Percentiles rank a stretch among this genome's conserved stretches.
Conservation (phyloP, 1,140 invertebrate species). For the Drosophila willistoni region DNA sequence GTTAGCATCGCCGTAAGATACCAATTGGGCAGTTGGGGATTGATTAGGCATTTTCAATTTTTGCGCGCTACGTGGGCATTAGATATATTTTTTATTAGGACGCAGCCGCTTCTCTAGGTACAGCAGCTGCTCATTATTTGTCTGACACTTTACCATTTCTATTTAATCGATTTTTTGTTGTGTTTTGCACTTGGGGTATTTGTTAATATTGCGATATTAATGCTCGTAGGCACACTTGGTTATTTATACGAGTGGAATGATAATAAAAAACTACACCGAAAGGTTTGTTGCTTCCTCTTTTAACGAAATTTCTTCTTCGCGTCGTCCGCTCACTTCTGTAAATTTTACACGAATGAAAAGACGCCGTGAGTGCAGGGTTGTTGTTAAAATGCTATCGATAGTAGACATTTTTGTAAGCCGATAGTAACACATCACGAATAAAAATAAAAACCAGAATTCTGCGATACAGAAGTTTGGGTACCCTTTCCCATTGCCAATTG, state of each 20-base stretch:
- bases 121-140: slow-evolving; percentile 42
- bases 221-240: slow-evolving; percentile 50
- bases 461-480: background rate
- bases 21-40: background rate
- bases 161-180: slow-evolving; percentile 67
- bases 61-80: slow-evolving; percentile 55
- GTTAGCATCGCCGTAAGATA: background rate
- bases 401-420: background rate
- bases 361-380: slow-evolving; percentile 52
- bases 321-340: slow-evolving; percentile 59
- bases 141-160: slow-evolving; percentile 68
- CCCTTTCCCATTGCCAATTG: background rate
- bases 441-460: background rate
- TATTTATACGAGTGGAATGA: slow-evolving; percentile 65
- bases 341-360: slow-evolving; percentile 63
- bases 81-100: slow-evolving; percentile 34
- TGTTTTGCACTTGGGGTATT: slow-evolving; percentile 17
- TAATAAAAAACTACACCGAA: slow-evolving; percentile 44
- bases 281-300: slow-evolving; percentile 4
- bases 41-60: slow-evolving; percentile 21
- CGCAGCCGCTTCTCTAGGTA: slow-evolving; percentile 44
- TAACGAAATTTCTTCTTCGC: slow-evolving; percentile 42
- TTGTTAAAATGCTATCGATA: background rate
- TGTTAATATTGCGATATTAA: slow-evolving; percentile 37
- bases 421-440: background rate